phyloP scores from a whole-genome alignment of 37 sponge, comb jelly and placozoan genomes.

The Aphrocallistes beatrix region DNA sequence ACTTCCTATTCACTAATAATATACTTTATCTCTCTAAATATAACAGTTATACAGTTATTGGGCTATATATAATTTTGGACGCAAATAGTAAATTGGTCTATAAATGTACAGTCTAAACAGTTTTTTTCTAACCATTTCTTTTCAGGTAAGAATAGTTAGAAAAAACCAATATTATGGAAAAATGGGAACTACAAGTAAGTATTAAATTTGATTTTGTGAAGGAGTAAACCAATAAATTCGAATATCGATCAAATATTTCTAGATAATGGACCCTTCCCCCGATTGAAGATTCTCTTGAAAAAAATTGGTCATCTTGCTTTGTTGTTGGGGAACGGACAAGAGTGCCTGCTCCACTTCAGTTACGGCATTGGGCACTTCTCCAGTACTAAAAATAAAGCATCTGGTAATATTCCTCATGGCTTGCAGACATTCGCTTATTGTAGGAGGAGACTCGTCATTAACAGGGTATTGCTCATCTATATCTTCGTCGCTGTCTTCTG shows the following conservation, averaged over 20 bases:
- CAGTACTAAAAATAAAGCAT: not conserved
- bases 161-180: too few relatives aligned
- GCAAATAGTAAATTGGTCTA: too few relatives aligned
- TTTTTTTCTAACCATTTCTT: too few relatives aligned
- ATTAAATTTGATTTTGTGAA: too few relatives aligned
- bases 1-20: too few relatives aligned
- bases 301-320: not conserved
- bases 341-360: not conserved
- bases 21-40: too few relatives aligned
- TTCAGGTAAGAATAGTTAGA: too few relatives aligned
- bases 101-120: too few relatives aligned
- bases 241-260: not conserved
- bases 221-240: not conserved
- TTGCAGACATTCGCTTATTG: not conserved
- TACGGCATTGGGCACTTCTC: not conserved
- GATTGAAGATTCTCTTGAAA: not conserved
- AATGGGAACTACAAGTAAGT: too few relatives aligned
- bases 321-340: not conserved
- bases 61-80: too few relatives aligned
- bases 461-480: not conserved
- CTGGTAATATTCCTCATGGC: not conserved
- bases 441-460: not conserved
- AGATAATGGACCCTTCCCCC: not conserved
- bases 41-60: too few relatives aligned
- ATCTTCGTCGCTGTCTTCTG: not conserved